phyloP scores from a whole-genome alignment of 2,888 invertebrate species.

The Dione vanillae region DNA sequence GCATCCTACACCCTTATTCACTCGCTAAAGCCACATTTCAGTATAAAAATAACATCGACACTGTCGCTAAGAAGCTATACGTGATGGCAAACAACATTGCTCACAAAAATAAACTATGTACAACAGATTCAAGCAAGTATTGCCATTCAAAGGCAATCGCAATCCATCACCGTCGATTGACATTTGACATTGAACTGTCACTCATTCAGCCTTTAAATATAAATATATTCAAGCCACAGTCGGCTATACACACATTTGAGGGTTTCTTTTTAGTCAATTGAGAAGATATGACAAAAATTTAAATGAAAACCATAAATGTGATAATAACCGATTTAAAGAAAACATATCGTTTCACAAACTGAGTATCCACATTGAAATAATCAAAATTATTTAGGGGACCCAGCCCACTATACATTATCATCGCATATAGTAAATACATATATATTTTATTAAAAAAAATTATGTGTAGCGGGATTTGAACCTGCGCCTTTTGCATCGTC shows the following conservation, averaged over 20 bases:
- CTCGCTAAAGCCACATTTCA: constrained; percentile 26
- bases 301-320: constrained; percentile 17
- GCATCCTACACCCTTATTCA: constrained; percentile 9
- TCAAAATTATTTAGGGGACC: constrained; percentile 31
- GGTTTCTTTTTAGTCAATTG: neutral
- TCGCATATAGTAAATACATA: neutral
- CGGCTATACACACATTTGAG: constrained; percentile 23
- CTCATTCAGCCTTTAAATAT: constrained; percentile 23
- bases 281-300: neutral
- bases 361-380: constrained; percentile 32
- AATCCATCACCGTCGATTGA: constrained; percentile 29
- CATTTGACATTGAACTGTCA: constrained; percentile 21
- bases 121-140: constrained; percentile 23
- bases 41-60: constrained; percentile 28
- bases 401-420: constrained; percentile 27
- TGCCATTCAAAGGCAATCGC: constrained; percentile 24
- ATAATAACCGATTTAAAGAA: constrained; percentile 9
- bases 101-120: constrained; percentile 13
- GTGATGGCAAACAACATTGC: constrained; percentile 17
- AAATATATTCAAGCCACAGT: neutral
- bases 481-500: neutral
- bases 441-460: neutral
- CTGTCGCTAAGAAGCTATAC: constrained; percentile 22
- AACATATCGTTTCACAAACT: neutral
- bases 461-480: neutral